These are phyloP conservation scores for Cromileptes altivelis DNA, from an alignment of 2,113 vertebrate genomes.

Conservation along the genomic window DNA sequence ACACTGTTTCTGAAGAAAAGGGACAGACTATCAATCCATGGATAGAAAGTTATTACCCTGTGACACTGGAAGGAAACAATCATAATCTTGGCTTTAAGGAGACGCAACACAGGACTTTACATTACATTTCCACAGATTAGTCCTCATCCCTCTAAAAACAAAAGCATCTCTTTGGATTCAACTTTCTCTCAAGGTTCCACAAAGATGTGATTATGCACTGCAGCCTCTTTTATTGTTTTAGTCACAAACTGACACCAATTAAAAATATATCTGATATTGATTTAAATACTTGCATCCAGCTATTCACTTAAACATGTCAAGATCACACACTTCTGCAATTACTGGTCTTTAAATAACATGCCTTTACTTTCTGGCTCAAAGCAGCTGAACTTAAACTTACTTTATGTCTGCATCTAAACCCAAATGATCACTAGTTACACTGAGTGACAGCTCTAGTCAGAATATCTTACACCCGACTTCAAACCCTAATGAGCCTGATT, in stretches of 20 bases:
- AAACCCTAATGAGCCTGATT: not conserved
- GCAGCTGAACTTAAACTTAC: not conserved
- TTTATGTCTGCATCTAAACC: not conserved
- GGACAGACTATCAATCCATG: slow-evolving; percentile 50
- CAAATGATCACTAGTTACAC: not conserved
- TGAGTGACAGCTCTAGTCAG: not conserved
- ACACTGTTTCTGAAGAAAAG: slow-evolving; percentile 52
- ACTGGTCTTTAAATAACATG: not conserved
- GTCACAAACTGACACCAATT: slow-evolving; percentile 3
- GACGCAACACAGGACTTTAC: not conserved
- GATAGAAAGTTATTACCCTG: slow-evolving; percentile 46
- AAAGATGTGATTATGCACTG: not conserved
- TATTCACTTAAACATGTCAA: slow-evolving; percentile 7
- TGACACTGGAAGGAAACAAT: slow-evolving; percentile 42
- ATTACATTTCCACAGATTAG: not conserved
- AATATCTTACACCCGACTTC: not conserved
- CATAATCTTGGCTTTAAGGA: slow-evolving; percentile 30
- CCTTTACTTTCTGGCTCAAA: not conserved
- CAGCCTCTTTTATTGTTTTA: slow-evolving; percentile 9
- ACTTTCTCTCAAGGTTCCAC: not conserved
- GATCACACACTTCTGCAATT: not conserved
- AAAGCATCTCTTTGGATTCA: not conserved
- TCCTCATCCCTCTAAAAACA: not conserved
- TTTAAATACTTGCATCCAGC: not conserved
- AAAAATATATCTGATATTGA: slow-evolving; percentile 7